Percentiles rank a stretch among this genome's conserved stretches.
These are phyloP conservation scores for Channa striata DNA, from an alignment of 2,797 vertebrate genomes.

Conservation along the genomic window DNA sequence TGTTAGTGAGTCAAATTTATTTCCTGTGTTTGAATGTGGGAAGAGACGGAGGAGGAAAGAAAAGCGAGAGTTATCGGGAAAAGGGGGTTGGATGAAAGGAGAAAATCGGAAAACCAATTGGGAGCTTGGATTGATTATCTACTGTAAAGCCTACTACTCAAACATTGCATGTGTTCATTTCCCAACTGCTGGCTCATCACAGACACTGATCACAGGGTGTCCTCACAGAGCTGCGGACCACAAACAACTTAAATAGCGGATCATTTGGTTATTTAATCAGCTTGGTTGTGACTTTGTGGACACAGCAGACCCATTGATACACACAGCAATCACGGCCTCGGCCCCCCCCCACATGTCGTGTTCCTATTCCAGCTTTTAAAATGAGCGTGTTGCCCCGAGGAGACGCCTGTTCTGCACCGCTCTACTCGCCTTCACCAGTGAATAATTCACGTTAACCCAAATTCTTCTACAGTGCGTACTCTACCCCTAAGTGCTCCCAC, in stretches of 20 bases:
- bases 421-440: conserved; percentile 53
- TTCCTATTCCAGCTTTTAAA: conserved; percentile 40
- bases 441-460: conserved; percentile 83
- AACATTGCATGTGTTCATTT: background rate
- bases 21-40: conserved; percentile 36
- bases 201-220: conserved; percentile 17
- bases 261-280: conserved; percentile 57
- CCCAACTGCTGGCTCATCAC: conserved; percentile 4
- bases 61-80: conserved; percentile 17
- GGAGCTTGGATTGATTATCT: background rate
- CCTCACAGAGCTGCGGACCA: conserved; percentile 9
- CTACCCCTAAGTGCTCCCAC: conserved; percentile 58
- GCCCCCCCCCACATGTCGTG: conserved; percentile 29
- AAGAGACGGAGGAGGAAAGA: conserved; percentile 28
- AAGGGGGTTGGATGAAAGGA: conserved; percentile 2
- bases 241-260: conserved; percentile 23
- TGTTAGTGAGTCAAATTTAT: too few species aligned
- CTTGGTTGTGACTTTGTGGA: conserved; percentile 44
- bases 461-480: conserved; percentile 71
- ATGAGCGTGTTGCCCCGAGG: conserved; percentile 35
- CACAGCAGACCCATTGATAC: conserved; percentile 52
- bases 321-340: conserved; percentile 24
- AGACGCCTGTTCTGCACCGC: conserved; percentile 28
- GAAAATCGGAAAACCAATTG: background rate
- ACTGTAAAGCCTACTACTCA: conserved; percentile 9